Evolutionary conservation across 2,888 invertebrate genomes (phyloP).

Genomic region (Branchellion lobata): DNA sequence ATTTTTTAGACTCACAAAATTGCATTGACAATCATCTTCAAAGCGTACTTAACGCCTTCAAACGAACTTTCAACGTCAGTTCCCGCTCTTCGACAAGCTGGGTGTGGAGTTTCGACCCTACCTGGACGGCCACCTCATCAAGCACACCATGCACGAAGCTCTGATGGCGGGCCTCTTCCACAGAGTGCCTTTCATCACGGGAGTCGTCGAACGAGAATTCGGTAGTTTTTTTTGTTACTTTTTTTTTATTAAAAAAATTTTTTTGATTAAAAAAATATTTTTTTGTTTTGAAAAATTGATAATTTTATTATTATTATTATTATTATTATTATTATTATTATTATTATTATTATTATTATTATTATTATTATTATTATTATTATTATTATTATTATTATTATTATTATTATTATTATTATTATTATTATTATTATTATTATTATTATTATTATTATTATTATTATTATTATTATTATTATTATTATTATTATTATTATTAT

Average conservation of each 20-base stretch:
- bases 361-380: too few species aligned
- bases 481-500: too few species aligned
- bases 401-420: too few species aligned
- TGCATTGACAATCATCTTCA: too few species aligned
- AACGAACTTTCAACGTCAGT: constrained; percentile 46
- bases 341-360: neutral
- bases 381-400: too few species aligned
- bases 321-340: neutral
- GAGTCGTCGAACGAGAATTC: constrained; percentile 52
- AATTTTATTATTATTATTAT: neutral
- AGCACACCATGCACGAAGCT: constrained; percentile 46
- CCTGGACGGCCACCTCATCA: constrained; percentile 48
- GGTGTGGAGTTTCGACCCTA: constrained; percentile 52
- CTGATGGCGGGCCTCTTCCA: constrained; percentile 47
- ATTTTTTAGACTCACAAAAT: too few species aligned
- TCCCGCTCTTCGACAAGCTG: constrained; percentile 51
- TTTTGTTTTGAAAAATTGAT: neutral
- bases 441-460: too few species aligned
- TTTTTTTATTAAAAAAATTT: neutral
- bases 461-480: too few species aligned
- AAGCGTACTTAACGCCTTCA: too few species aligned
- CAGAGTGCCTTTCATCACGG: constrained; percentile 50
- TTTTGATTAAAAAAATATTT: neutral
- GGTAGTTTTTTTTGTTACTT: constrained; percentile 42
- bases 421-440: too few species aligned